A percentile compares a stretch with the other conserved stretches of the same genome.
These are phyloP conservation scores for Crossoptilon crossoptilon DNA, from an alignment of 2,797 vertebrate genomes.

Conservation along the genomic window DNA sequence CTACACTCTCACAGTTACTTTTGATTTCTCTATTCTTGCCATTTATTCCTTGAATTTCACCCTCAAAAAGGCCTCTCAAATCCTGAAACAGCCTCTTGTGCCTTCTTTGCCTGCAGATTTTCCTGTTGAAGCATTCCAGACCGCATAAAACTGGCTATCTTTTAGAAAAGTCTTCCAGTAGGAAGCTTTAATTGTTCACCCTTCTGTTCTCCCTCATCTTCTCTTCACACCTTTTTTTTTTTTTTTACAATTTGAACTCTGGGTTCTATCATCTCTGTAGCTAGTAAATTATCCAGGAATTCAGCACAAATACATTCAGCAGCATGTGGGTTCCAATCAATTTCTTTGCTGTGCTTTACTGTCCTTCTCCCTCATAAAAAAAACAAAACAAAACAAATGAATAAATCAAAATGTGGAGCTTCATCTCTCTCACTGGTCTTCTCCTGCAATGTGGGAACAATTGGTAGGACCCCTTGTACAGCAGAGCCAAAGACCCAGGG, in stretches of 20 bases:
- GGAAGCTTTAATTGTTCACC: background rate
- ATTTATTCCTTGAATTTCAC: background rate
- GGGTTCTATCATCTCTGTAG: background rate
- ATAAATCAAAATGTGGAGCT: background rate
- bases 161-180: background rate
- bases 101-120: background rate
- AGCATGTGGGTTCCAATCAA: background rate
- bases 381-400: background rate
- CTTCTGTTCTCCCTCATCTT: rapidly evolving
- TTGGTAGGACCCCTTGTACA: background rate
- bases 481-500: too few relatives aligned
- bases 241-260: background rate
- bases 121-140: conserved; percentile 44
- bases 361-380: rapidly evolving
- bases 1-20: background rate
- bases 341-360: background rate
- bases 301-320: background rate
- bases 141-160: background rate
- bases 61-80: conserved; percentile 12
- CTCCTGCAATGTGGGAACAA: background rate
- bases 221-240: background rate
- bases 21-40: background rate
- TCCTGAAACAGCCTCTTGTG: background rate
- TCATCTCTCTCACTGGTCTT: background rate
- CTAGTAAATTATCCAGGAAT: conserved; percentile 3